phyloP scores from a whole-genome alignment of 2,113 vertebrate species.

The Vulpes ferrilata region DNA sequence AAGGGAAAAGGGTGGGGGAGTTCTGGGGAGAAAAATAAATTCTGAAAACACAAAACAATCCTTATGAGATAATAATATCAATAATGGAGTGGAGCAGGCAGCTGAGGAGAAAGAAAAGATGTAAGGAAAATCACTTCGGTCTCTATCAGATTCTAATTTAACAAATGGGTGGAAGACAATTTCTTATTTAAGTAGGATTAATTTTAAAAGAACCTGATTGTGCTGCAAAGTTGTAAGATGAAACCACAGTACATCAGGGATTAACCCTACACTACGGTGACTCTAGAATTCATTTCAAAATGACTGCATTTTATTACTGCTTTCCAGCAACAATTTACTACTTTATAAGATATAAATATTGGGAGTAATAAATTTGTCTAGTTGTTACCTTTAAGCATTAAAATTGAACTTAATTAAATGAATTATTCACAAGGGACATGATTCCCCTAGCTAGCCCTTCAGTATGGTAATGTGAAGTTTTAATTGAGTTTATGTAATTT shows the following conservation, averaged over 20 bases:
- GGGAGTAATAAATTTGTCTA: constrained; percentile 50
- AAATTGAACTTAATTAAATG: constrained; percentile 66
- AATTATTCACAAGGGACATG: not conserved
- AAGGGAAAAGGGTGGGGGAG: not conserved
- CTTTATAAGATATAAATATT: constrained; percentile 59
- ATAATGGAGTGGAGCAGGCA: not conserved
- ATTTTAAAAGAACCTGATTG: constrained; percentile 25
- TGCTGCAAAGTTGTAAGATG: not conserved
- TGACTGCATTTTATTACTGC: not conserved
- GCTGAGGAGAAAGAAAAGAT: not conserved
- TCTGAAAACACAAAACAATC: constrained; percentile 61
- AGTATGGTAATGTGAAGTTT: constrained; percentile 23
- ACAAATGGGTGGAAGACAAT: not conserved
- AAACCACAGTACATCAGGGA: not conserved
- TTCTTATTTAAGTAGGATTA: constrained; percentile 30
- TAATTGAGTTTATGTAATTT: constrained; percentile 49
- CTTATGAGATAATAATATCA: constrained; percentile 41
- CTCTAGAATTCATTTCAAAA: constrained; percentile 33
- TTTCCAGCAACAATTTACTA: constrained; percentile 36
- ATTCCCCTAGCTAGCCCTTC: not conserved
- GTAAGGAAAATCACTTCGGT: not conserved
- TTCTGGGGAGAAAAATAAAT: constrained; percentile 73
- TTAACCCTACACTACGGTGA: not conserved
- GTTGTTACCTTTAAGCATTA: constrained; percentile 32
- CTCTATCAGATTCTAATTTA: not conserved